These are phyloP conservation scores for Xiphophorus maculatus DNA, from an alignment of 2,113 vertebrate genomes.

Conservation along the genomic window DNA sequence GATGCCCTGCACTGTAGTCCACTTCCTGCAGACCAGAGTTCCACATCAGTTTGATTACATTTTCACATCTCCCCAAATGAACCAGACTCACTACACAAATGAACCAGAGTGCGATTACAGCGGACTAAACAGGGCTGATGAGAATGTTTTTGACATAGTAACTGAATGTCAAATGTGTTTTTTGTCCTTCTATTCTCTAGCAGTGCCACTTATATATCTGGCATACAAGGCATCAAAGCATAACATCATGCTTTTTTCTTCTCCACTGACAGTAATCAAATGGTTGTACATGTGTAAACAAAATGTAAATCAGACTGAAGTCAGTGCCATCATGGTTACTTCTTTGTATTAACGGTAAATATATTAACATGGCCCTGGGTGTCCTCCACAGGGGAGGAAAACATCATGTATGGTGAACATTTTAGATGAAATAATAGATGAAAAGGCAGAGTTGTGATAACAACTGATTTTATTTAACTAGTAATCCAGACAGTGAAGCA, in stretches of 20 bases:
- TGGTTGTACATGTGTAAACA: slow-evolving; percentile 27
- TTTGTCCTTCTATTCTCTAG: too few species aligned
- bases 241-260: slow-evolving; percentile 2
- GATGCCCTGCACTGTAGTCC: too few species aligned
- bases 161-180: too few species aligned
- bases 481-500: slow-evolving; percentile 75
- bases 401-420: slow-evolving; percentile 69
- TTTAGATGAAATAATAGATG: slow-evolving; percentile 70
- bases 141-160: too few species aligned
- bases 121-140: too few species aligned
- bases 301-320: slow-evolving; percentile 21
- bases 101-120: too few species aligned
- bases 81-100: too few species aligned
- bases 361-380: slow-evolving; percentile 56
- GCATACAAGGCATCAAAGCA: background rate
- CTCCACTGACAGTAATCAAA: slow-evolving; percentile 25
- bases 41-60: too few species aligned
- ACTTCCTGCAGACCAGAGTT: too few species aligned
- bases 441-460: slow-evolving; percentile 70
- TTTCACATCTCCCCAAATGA: too few species aligned
- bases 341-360: slow-evolving; percentile 51
- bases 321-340: slow-evolving; percentile 39
- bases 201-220: too few species aligned
- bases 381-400: slow-evolving; percentile 47
- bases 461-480: slow-evolving; percentile 75